Base-by-base conservation (phyloP, 2,113 vertebrate genomes). In the Colaptes auratus region DNA sequence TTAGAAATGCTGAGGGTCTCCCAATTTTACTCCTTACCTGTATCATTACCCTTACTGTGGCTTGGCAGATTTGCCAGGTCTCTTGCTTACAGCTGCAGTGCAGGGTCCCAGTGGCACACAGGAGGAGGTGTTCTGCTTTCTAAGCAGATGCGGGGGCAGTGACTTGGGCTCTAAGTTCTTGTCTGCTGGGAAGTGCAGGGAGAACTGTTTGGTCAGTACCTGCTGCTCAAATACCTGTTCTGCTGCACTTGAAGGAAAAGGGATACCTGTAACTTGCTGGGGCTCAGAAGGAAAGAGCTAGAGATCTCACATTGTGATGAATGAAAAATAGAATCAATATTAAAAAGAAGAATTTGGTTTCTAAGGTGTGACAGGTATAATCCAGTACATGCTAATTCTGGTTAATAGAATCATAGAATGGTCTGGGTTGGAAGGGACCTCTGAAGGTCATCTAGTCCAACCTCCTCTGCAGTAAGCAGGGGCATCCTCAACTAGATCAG, bases 81-180 rank as follows among this genome's bases (percentile, higher is more conserved):
- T 39, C 24, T 27, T 44, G 59, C 20, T 77, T 71, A 3, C 16
- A 21, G 10, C 10, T 14, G 65, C 36, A 18, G 20, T 6, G 15
- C 20, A 31, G 65, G 72, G 25, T 48, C 24, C 39, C 39, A 27
- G 30, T 28, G 17, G n/a, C 0, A 0, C 1, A 2, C 2, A 13
- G 14, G 28, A 71, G 44, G 50, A 58, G 25, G 9, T 50, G 15
- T 64, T 17, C 58, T 36, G 31, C 64, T 52, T 63, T 48, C 48
- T 8, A n/a, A 31, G 58, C 15, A 20, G 63, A 28, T 0, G 2
- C 52, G 56, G 42, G 64, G 53, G 35, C 52, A 21, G n/a, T 19
- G 55, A 35, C 85, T 15, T 61, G 72, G 20, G 12, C 60, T 60
- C 30, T 6, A 36, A 28, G 16, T 53, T 60, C 59, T 33, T 36